Evolutionary conservation across 2,888 invertebrate genomes (phyloP).

Genomic region (Cosmia pyralina): DNA sequence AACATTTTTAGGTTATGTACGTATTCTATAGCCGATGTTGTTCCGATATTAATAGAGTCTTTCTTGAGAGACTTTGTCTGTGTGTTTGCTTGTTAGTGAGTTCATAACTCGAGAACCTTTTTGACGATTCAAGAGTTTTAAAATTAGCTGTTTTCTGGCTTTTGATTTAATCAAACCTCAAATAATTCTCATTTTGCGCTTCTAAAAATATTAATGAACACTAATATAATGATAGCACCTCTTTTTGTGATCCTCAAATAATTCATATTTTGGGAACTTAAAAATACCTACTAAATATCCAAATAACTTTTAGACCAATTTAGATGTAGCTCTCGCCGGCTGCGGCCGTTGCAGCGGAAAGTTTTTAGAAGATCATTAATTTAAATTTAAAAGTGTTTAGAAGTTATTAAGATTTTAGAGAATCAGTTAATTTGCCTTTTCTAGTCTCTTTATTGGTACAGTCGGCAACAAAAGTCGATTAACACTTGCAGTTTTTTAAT

Average conservation of each 20-base stretch:
- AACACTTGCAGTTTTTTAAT: too few species aligned
- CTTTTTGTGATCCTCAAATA: too few species aligned
- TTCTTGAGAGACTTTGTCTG: background rate
- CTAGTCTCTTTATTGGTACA: background rate
- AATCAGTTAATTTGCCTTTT: too few species aligned
- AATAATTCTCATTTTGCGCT: background rate
- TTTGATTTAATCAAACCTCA: background rate
- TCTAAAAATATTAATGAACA: background rate
- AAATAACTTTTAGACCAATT: too few species aligned
- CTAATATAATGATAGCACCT: background rate
- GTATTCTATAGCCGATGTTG: background rate
- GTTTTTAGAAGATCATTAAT: background rate
- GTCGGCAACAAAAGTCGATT: too few species aligned
- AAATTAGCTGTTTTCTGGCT: too few species aligned
- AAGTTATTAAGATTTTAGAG: background rate
- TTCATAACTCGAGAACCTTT: too few species aligned
- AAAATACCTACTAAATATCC: background rate
- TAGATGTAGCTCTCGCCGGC: too few species aligned
- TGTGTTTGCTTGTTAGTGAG: background rate
- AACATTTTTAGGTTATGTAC: slow-evolving; percentile 11
- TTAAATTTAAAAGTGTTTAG: background rate
- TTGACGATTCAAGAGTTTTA: background rate
- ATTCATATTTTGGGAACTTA: too few species aligned
- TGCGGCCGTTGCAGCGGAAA: too few species aligned
- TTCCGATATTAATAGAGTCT: background rate